Conservation (phyloP, 1,140 invertebrate species). For the Aphidius ervi region DNA sequence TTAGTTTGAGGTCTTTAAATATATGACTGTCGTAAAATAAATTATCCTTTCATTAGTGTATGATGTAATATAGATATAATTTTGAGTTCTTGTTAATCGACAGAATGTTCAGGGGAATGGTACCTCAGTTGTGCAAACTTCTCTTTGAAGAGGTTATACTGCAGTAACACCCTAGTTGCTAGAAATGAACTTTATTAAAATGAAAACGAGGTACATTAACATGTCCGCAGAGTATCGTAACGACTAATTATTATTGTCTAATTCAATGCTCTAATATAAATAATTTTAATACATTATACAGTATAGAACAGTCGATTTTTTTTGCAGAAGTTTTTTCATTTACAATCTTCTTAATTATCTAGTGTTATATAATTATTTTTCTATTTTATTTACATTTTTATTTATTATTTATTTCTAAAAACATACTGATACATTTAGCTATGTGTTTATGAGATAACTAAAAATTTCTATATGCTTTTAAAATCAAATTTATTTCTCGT, state of each 20-base stretch:
- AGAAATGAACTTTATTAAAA: slow-evolving; percentile 13
- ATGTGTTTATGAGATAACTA: no score
- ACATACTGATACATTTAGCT: no score
- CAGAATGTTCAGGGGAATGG: slow-evolving; percentile 1
- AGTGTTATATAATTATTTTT: neutral
- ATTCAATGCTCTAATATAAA: neutral
- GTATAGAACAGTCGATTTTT: no score
- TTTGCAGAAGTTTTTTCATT: no score
- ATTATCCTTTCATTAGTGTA: no score
- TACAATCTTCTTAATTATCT: no score
- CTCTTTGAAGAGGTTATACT: no score
- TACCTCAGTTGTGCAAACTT: no score
- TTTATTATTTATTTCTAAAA: neutral
- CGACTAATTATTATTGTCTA: slow-evolving; percentile 1
- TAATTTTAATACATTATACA: neutral
- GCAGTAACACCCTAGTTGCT: neutral
- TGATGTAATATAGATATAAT: no score
- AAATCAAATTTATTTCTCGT: slow-evolving; percentile 25
- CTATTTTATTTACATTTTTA: neutral
- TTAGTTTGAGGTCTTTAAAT: no score
- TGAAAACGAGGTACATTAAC: slow-evolving; percentile 6
- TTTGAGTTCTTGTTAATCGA: slow-evolving; percentile 1
- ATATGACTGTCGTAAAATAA: no score
- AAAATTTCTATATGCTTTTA: neutral
- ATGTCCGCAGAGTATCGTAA: slow-evolving; percentile 6